phyloP scores from a whole-genome alignment of 1,140 invertebrate genomes.

The Steinernema feltiae region DNA sequence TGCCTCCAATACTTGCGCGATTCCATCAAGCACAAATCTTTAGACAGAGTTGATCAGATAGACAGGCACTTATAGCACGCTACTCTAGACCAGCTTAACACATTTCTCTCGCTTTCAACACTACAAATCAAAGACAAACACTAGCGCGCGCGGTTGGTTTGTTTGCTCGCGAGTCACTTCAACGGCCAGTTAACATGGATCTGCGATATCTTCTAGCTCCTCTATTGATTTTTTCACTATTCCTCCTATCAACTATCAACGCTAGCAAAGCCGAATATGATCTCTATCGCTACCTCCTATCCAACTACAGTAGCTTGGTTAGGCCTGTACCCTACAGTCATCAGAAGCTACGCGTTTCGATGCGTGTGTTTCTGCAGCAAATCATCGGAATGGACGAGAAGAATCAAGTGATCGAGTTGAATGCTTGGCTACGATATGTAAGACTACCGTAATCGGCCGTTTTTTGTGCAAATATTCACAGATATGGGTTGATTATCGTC shows the following conservation, averaged over 20 bases:
- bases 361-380: slow-evolving; percentile 41
- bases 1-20: no score
- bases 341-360: slow-evolving; percentile 27
- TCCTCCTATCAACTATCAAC: no score
- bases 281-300: slow-evolving; percentile 25
- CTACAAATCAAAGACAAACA: no score
- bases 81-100: no score
- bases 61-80: no score
- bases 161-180: background rate
- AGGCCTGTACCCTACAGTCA: slow-evolving; percentile 31
- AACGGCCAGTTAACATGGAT: background rate
- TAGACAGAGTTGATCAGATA: no score
- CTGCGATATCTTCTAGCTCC: background rate
- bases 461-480: slow-evolving; percentile 15
- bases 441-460: background rate
- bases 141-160: background rate
- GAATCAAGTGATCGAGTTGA: slow-evolving; percentile 46
- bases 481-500: slow-evolving; percentile 40
- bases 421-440: slow-evolving; percentile 46
- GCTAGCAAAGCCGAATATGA: slow-evolving; percentile 33
- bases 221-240: background rate
- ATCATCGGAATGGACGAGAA: slow-evolving; percentile 42
- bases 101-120: no score
- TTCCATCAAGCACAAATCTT: no score
- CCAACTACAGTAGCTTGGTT: slow-evolving; percentile 34